A percentile compares a stretch with the other conserved stretches of the same genome.
Evolutionary conservation across 1,140 invertebrate species (phyloP).

Genomic region (Lepidurus apus): DNA sequence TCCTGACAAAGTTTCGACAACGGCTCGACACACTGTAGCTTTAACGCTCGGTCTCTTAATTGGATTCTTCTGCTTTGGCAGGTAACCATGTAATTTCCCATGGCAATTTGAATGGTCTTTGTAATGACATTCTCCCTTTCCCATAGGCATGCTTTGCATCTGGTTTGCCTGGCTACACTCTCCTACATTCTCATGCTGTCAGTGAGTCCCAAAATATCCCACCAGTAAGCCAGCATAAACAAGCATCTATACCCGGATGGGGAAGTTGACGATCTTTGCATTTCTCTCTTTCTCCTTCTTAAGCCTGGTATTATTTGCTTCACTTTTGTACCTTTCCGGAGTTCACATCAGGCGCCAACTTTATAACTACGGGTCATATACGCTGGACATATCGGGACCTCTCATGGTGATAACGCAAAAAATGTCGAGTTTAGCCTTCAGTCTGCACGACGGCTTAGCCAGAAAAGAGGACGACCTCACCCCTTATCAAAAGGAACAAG

Average conservation of each 20-base stretch:
- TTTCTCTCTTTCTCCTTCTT: constrained; percentile 42
- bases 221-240: constrained; percentile 50
- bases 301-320: constrained; percentile 65
- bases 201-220: constrained; percentile 56
- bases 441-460: constrained; percentile 75
- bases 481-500: constrained; percentile 61
- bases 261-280: constrained; percentile 35
- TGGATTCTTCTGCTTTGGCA: constrained; percentile 83
- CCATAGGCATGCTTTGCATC: constrained; percentile 68
- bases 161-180: constrained; percentile 64
- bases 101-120: constrained; percentile 2
- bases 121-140: constrained; percentile 37
- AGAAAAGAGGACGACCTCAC: constrained; percentile 58
- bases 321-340: constrained; percentile 75
- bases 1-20: constrained; percentile 56
- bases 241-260: constrained; percentile 30
- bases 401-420: constrained; percentile 97
- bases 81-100: constrained; percentile 49
- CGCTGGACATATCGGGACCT: constrained; percentile 84
- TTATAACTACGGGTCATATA: constrained; percentile 80
- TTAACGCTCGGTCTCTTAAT: constrained; percentile 66
- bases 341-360: constrained; percentile 80
- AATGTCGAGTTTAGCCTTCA: constrained; percentile 85
- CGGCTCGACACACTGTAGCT: constrained; percentile 65
- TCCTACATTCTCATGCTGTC: constrained; percentile 65